Conservation (phyloP, 2,797 vertebrate genomes). For the Sylvilagus floridanus region DNA sequence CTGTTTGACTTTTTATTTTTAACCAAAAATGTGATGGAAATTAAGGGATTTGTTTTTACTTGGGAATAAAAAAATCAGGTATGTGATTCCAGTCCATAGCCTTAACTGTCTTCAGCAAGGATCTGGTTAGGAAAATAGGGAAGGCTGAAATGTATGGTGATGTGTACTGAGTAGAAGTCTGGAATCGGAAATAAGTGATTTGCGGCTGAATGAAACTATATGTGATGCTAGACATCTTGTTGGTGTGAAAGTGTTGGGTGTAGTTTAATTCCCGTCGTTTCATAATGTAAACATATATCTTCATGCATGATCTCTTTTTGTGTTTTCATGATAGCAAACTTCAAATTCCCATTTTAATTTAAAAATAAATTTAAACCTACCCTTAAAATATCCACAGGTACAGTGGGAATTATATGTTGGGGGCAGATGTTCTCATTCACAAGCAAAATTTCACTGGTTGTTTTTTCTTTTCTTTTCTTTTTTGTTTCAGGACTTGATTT, state of each 20-base stretch:
- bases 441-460: conserved; percentile 86
- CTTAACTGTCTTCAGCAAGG: conserved; percentile 4
- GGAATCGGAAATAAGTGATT: conserved; percentile 28
- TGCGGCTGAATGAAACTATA: neutral
- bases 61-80: conserved; percentile 41
- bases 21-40: conserved; percentile 9
- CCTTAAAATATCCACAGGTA: conserved; percentile 87
- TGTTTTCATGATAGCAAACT: conserved; percentile 68
- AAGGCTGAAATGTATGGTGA: conserved; percentile 13
- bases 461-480: conserved; percentile 85
- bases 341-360: conserved; percentile 72
- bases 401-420: conserved; percentile 66
- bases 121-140: conserved; percentile 51
- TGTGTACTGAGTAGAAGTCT: conserved; percentile 6
- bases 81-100: neutral
- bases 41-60: conserved; percentile 51
- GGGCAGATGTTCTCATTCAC: conserved; percentile 72
- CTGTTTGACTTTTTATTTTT: conserved; percentile 61
- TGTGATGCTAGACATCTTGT: conserved; percentile 2
- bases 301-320: conserved; percentile 54
- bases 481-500: conserved; percentile 95
- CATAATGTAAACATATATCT: conserved; percentile 2
- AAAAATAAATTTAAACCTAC: conserved; percentile 66
- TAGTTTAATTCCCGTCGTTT: conserved; percentile 30
- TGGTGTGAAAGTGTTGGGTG: neutral